Evolutionary conservation across 2,113 vertebrate genomes (phyloP).

Genomic region (Psophia crepitans): DNA sequence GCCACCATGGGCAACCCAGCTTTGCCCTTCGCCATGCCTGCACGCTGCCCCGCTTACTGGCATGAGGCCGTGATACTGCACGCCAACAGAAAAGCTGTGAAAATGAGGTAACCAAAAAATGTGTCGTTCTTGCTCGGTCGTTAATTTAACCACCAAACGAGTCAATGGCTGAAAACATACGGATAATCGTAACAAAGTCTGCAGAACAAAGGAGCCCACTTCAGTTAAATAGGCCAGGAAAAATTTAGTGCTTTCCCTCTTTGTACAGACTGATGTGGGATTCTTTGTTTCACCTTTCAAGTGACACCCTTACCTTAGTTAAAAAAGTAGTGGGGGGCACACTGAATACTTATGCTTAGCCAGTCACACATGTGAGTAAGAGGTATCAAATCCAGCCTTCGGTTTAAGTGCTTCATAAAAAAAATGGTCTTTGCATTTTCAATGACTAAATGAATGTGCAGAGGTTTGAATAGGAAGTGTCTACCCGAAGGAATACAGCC

Average conservation of each 20-base stretch:
- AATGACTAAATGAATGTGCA: neutral
- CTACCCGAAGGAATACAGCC: neutral
- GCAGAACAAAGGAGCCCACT: neutral
- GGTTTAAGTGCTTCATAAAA: neutral
- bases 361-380: neutral
- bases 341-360: neutral
- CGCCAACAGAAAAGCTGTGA: neutral
- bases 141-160: neutral
- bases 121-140: neutral
- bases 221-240: fast-evolving
- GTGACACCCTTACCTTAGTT: neutral
- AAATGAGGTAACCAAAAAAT: neutral
- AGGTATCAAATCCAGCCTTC: neutral
- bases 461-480: neutral
- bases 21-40: neutral
- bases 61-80: neutral
- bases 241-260: neutral
- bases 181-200: neutral
- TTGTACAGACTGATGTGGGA: neutral
- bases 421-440: neutral
- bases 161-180: neutral
- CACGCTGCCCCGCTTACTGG: neutral
- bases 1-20: neutral
- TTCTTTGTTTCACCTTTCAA: neutral
- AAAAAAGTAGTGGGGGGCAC: neutral